phyloP scores from a whole-genome alignment of 1,140 invertebrate genomes.

The Latrodectus geometricus region DNA sequence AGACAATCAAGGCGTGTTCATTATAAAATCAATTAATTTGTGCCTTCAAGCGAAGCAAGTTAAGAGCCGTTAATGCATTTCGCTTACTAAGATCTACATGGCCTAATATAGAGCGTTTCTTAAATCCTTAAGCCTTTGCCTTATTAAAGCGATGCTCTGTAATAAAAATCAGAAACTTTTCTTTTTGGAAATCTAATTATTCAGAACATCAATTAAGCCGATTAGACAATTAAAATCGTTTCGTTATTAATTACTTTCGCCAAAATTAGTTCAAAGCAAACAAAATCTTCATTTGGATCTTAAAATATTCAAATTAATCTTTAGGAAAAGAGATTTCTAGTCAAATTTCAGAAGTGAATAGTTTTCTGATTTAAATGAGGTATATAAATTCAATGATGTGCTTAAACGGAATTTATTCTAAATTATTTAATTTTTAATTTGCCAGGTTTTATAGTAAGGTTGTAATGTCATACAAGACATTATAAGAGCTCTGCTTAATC shows the following conservation, averaged over 20 bases:
- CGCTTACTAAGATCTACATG: background rate
- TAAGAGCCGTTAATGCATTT: background rate
- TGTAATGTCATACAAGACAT: too few relatives aligned
- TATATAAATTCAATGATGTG: too few relatives aligned
- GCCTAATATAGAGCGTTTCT: background rate
- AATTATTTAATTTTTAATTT: too few relatives aligned
- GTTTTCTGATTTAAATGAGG: too few relatives aligned
- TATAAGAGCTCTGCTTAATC: too few relatives aligned
- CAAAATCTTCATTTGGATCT: too few relatives aligned
- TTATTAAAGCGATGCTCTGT: slow-evolving; percentile 11
- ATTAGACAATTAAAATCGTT: slow-evolving; percentile 27
- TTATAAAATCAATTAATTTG: background rate
- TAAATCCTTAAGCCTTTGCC: background rate
- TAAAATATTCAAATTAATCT: too few relatives aligned
- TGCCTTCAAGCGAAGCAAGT: background rate
- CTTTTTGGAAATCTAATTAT: slow-evolving; percentile 39
- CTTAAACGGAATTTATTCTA: too few relatives aligned
- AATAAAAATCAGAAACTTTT: slow-evolving; percentile 33
- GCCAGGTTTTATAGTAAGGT: too few relatives aligned
- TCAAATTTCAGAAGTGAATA: too few relatives aligned
- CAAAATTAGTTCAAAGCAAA: slow-evolving; percentile 10
- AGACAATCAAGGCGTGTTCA: background rate
- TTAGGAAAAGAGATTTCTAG: too few relatives aligned
- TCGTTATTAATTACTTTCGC: slow-evolving; percentile 21
- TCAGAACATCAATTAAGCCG: slow-evolving; percentile 14